These are phyloP conservation scores for Cantharis rufa DNA, from an alignment of 2,888 invertebrate genomes.

Conservation along the genomic window DNA sequence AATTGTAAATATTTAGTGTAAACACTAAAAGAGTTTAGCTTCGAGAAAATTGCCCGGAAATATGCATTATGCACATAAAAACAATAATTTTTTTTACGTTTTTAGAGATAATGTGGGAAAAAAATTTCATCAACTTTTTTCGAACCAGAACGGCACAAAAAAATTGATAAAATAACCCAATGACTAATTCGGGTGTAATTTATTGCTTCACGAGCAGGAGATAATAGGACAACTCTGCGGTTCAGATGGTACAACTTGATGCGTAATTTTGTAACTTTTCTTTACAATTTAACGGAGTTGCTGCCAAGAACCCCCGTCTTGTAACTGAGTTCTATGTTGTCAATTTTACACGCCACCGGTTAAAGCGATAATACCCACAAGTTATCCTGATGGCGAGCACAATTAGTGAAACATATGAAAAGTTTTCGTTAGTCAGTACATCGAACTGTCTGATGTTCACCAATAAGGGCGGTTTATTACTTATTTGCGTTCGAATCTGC, in stretches of 20 bases:
- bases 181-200: neutral
- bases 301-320: neutral
- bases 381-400: neutral
- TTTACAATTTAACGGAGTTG: neutral
- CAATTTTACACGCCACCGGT: neutral
- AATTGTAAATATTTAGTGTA: neutral
- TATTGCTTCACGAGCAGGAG: neutral
- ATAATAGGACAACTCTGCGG: neutral
- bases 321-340: neutral
- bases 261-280: neutral
- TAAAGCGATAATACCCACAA: neutral
- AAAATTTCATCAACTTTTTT: neutral
- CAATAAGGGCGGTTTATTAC: no score
- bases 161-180: neutral
- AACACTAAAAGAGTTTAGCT: neutral
- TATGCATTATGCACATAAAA: no score
- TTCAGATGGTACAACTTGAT: neutral
- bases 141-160: neutral
- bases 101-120: neutral
- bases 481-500: no score
- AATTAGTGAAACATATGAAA: neutral
- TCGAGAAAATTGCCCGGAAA: neutral
- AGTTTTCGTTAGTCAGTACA: no score
- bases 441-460: no score
- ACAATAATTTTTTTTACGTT: neutral